phyloP scores from a whole-genome alignment of 2,797 vertebrate species.

The Chanos chanos region DNA sequence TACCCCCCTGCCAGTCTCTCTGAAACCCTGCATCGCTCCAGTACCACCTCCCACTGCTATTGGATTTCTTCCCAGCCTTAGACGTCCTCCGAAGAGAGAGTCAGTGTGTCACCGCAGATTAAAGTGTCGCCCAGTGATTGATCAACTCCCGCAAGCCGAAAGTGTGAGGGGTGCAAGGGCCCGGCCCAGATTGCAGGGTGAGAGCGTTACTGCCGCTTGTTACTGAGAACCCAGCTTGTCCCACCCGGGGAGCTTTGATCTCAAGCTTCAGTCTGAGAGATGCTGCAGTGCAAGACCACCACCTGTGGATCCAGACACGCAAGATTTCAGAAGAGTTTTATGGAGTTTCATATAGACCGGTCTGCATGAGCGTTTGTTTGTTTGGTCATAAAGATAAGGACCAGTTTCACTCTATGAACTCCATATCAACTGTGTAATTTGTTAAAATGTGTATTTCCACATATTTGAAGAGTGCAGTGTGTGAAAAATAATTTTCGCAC shows the following conservation, averaged over 20 bases:
- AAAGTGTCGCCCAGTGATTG: conserved; percentile 70
- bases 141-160: conserved; percentile 66
- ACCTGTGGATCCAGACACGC: too few relatives aligned
- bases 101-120: conserved; percentile 71
- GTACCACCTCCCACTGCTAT: conserved; percentile 52
- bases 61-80: conserved; percentile 66
- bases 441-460: too few relatives aligned
- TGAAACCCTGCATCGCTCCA: conserved; percentile 56
- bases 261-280: conserved; percentile 55
- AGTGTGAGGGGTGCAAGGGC: conserved; percentile 54
- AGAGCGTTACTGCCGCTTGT: conserved; percentile 56
- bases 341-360: too few relatives aligned
- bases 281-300: conserved; percentile 43
- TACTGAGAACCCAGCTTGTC: conserved; percentile 62
- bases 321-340: too few relatives aligned
- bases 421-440: too few relatives aligned
- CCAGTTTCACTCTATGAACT: too few relatives aligned
- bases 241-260: conserved; percentile 49
- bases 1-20: too few relatives aligned
- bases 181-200: conserved; percentile 64
- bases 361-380: too few relatives aligned
- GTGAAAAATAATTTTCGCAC: too few relatives aligned
- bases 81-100: conserved; percentile 66
- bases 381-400: too few relatives aligned
- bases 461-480: too few relatives aligned